phyloP scores from a whole-genome alignment of 2,113 vertebrate species.

The Neoarius graeffei region DNA sequence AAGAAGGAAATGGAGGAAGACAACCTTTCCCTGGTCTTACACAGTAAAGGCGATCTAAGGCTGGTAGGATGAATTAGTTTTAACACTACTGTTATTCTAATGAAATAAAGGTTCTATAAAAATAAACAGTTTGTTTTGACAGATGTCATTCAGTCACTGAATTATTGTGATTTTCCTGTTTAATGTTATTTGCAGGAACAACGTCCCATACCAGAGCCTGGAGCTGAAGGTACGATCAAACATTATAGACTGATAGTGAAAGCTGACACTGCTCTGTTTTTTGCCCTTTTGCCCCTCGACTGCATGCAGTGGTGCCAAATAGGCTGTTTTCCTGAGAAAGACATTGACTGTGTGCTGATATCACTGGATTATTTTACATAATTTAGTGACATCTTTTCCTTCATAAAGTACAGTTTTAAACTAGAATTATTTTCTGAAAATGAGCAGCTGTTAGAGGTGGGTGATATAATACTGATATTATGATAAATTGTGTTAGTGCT shows the following conservation, averaged over 20 bases:
- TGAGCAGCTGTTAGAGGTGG: neutral
- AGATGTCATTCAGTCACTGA: neutral
- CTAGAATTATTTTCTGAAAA: neutral
- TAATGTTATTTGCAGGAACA: slow-evolving; percentile 64
- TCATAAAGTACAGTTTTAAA: neutral
- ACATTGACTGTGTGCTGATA: neutral
- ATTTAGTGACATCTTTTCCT: neutral
- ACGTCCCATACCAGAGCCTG: slow-evolving; percentile 72
- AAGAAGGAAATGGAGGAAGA: slow-evolving; percentile 67
- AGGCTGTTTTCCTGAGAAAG: neutral
- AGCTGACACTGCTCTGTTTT: neutral
- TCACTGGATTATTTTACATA: neutral
- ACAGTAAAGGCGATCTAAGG: slow-evolving; percentile 69
- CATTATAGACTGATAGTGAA: neutral
- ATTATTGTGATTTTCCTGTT: neutral
- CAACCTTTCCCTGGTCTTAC: slow-evolving; percentile 72
- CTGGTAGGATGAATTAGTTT: slow-evolving; percentile 62
- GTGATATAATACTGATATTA: neutral
- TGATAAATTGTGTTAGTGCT: neutral
- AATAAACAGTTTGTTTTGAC: neutral
- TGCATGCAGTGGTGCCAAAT: neutral
- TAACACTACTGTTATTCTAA: neutral
- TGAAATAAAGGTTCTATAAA: neutral
- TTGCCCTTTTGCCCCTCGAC: slow-evolving; percentile 1
- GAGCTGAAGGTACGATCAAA: slow-evolving; percentile 65